A percentile compares a stretch with the other conserved stretches of the same genome.
Conservation (phyloP, 2,113 vertebrate genomes). For the Oxyura jamaicensis region DNA sequence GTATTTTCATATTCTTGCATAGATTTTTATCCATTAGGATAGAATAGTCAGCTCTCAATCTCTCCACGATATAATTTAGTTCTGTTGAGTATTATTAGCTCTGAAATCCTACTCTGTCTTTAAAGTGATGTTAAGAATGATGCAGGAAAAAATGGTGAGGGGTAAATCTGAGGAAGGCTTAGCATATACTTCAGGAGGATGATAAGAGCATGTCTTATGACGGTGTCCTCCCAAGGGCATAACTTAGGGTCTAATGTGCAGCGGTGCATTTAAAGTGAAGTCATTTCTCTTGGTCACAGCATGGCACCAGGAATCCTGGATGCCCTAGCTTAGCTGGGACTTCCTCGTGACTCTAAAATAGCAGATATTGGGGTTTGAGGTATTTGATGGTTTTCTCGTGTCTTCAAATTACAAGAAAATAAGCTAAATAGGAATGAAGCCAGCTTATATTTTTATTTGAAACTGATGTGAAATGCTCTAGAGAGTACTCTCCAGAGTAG, state of each 20-base stretch:
- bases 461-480: background rate
- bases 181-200: background rate
- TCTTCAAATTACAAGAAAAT: background rate
- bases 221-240: background rate
- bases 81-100: background rate
- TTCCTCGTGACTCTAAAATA: background rate
- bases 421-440: background rate
- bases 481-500: background rate
- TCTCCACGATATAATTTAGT: background rate
- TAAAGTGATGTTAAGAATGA: background rate
- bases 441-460: background rate
- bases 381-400: background rate
- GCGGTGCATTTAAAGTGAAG: background rate
- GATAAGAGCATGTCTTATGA: background rate
- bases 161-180: background rate
- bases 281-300: background rate
- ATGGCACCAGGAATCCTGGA: background rate
- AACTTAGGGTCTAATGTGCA: background rate
- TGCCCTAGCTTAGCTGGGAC: background rate
- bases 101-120: background rate
- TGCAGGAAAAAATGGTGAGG: background rate
- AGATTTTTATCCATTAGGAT: background rate
- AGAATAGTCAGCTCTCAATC: background rate
- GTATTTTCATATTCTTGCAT: background rate
- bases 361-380: background rate